These are phyloP conservation scores for Eupeodes corollae DNA, from an alignment of 1,140 invertebrate genomes.

Conservation along the genomic window DNA sequence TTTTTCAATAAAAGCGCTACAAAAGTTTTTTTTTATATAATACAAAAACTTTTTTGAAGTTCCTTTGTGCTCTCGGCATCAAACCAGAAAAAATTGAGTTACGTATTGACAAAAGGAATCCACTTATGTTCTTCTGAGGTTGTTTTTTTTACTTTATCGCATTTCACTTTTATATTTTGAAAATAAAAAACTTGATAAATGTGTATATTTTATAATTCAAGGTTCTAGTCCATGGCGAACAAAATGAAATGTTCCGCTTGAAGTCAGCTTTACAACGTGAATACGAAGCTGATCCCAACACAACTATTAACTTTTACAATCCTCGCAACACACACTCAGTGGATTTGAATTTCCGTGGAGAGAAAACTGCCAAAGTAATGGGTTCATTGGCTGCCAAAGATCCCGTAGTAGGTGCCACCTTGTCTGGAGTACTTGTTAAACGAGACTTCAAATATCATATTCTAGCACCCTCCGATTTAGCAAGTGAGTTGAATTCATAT, in stretches of 20 bases:
- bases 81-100: no score
- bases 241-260: slow-evolving; percentile 95
- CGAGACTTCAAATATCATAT: slow-evolving; percentile 98
- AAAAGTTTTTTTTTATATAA: no score
- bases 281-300: slow-evolving; percentile 82
- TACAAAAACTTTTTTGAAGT: no score
- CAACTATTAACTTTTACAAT: slow-evolving; percentile 87
- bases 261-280: slow-evolving; percentile 89
- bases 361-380: slow-evolving; percentile 97
- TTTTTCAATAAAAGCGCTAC: no score
- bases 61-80: no score
- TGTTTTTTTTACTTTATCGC: no score
- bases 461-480: slow-evolving; percentile 78
- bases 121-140: no score
- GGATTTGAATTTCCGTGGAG: slow-evolving; percentile 87
- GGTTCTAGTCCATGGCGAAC: slow-evolving; percentile 92
- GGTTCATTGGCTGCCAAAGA: slow-evolving; percentile 76
- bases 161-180: no score
- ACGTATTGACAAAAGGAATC: no score
- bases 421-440: slow-evolving; percentile 93
- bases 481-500: slow-evolving; percentile 53
- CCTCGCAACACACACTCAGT: slow-evolving; percentile 92
- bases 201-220: not conserved
- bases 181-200: not conserved
- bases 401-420: slow-evolving; percentile 60